Evolutionary conservation across 2,797 vertebrate species (phyloP).

Genomic region (Ctenopoma kingsleyae): DNA sequence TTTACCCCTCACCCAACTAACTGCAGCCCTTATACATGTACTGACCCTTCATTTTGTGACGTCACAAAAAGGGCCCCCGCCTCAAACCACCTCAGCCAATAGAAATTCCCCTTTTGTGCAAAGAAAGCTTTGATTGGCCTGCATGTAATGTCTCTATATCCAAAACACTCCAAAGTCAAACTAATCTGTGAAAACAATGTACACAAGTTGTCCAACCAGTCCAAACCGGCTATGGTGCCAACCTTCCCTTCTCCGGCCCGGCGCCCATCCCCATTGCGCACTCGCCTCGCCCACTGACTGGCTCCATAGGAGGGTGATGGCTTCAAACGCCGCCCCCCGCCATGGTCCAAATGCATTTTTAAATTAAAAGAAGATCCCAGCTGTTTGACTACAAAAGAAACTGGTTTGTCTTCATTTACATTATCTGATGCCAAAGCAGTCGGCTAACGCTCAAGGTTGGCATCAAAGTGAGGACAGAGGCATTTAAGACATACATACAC

Average conservation of each 20-base stretch:
- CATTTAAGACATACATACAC: constrained; percentile 11
- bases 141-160: constrained; percentile 37
- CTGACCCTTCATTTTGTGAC: constrained; percentile 56
- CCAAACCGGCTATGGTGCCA: constrained; percentile 53
- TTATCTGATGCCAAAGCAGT: constrained; percentile 61
- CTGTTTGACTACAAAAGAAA: constrained; percentile 72
- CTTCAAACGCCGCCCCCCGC: constrained; percentile 70
- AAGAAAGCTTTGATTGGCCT: constrained; percentile 54
- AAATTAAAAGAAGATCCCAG: constrained; percentile 74
- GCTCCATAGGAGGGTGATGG: constrained; percentile 73
- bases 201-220: constrained; percentile 56
- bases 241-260: constrained; percentile 32
- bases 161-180: constrained; percentile 62
- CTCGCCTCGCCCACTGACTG: constrained; percentile 57
- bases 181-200: constrained; percentile 59
- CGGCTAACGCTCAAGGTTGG: constrained; percentile 28
- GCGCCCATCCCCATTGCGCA: constrained; percentile 48
- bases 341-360: constrained; percentile 76
- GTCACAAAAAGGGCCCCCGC: constrained; percentile 46
- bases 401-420: constrained; percentile 68
- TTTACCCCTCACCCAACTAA: constrained; percentile 34
- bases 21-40: constrained; percentile 54
- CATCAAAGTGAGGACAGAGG: constrained; percentile 15
- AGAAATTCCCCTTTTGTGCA: constrained; percentile 40
- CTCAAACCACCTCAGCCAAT: constrained; percentile 56